A percentile compares a stretch with the other conserved stretches of the same genome.
phyloP scores from a whole-genome alignment of 2,797 vertebrate species.

The Brachyrhaphis roseni region DNA sequence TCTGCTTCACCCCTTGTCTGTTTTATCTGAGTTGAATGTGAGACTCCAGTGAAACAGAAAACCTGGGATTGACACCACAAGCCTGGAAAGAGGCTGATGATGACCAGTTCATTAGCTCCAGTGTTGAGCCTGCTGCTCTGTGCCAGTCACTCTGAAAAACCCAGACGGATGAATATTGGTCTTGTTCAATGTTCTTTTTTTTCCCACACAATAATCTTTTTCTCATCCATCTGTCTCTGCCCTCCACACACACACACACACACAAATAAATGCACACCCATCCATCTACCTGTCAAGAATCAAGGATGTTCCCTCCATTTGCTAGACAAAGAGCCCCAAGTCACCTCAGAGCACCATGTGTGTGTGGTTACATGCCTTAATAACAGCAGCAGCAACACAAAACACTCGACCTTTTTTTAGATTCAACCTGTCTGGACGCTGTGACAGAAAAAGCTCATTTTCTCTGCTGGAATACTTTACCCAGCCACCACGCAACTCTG shows the following conservation, averaged over 20 bases:
- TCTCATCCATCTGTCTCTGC: conserved; percentile 32
- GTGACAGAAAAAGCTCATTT: conserved; percentile 51
- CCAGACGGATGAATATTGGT: neutral
- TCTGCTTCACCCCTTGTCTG: neutral
- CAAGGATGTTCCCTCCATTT: conserved; percentile 13
- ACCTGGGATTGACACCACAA: conserved; percentile 13
- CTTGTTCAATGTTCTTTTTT: neutral
- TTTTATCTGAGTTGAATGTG: conserved; percentile 11
- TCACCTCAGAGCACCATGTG: neutral
- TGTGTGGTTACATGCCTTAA: conserved; percentile 14
- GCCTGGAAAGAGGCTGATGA: conserved; percentile 17
- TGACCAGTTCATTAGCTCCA: conserved; percentile 9
- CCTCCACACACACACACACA: conserved; percentile 9
- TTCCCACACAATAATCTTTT: neutral
- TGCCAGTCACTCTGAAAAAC: conserved; percentile 36
- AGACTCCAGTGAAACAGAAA: conserved; percentile 17
- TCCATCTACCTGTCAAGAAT: conserved; percentile 17
- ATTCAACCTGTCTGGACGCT: conserved; percentile 31
- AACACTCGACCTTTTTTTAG: conserved; percentile 18
- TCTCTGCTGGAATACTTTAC: conserved; percentile 42
- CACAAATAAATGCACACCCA: conserved; percentile 13
- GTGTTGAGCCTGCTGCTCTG: conserved; percentile 28
- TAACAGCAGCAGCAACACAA: conserved; percentile 13
- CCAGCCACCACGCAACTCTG: conserved; percentile 44
- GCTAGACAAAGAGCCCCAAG: conserved; percentile 5